phyloP scores from a whole-genome alignment of 1,140 invertebrate genomes.

The Drosophila aff. region DNA sequence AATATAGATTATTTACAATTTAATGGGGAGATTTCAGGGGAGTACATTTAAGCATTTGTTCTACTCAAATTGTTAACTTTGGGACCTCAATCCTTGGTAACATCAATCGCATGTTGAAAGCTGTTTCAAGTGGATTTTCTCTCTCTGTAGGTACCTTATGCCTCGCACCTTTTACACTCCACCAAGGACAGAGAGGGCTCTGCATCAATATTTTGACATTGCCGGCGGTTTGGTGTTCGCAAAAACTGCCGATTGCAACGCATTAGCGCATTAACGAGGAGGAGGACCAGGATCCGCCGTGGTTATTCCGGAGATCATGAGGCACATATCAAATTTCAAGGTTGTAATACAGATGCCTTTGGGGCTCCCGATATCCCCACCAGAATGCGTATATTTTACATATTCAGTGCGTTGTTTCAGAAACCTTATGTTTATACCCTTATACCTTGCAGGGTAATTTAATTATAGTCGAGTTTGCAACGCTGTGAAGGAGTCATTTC shows the following conservation, averaged over 20 bases:
- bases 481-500: no score
- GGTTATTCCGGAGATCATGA: not conserved
- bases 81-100: no score
- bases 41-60: no score
- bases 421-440: no score
- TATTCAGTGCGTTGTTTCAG: no score
- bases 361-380: no score
- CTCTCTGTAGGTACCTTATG: not conserved
- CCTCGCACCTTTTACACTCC: not conserved
- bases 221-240: constrained; percentile 15
- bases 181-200: constrained; percentile 53
- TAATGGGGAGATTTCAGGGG: no score
- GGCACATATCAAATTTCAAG: not conserved
- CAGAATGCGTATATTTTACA: not conserved
- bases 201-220: constrained; percentile 73
- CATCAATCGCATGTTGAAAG: not conserved
- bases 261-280: constrained; percentile 51
- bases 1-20: no score
- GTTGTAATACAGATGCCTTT: not conserved
- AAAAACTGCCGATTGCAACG: constrained; percentile 52
- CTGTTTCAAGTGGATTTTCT: not conserved
- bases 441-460: no score
- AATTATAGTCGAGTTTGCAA: no score
- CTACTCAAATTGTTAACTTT: no score
- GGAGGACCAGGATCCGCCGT: not conserved